These are phyloP conservation scores for Bradynema listronoti DNA, from an alignment of 1,140 invertebrate genomes.

Conservation along the genomic window DNA sequence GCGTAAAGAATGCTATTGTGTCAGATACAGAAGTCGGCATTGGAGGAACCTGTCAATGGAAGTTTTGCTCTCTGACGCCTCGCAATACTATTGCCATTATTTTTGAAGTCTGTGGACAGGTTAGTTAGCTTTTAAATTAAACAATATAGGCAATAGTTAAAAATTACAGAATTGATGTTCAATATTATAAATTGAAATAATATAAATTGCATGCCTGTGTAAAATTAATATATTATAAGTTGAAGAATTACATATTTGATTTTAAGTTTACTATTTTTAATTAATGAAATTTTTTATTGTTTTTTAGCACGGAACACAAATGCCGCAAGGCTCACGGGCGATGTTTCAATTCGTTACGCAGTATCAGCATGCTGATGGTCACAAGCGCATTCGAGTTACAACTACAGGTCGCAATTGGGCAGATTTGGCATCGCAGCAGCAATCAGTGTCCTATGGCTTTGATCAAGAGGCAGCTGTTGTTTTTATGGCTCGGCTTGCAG, in stretches of 20 bases:
- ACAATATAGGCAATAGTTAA: too few relatives aligned
- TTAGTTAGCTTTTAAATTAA: too few relatives aligned
- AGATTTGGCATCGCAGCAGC: slow-evolving; percentile 59
- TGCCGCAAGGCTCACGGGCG: slow-evolving; percentile 86
- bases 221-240: neutral
- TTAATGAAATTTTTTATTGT: slow-evolving; percentile 12
- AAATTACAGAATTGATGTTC: too few relatives aligned
- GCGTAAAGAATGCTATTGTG: slow-evolving; percentile 64
- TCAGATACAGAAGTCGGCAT: slow-evolving; percentile 93
- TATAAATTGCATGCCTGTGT: too few relatives aligned
- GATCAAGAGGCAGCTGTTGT: slow-evolving; percentile 73
- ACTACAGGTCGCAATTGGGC: slow-evolving; percentile 86
- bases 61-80: slow-evolving; percentile 86
- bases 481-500: slow-evolving; percentile 89
- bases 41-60: slow-evolving; percentile 95
- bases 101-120: slow-evolving; percentile 91
- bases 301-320: slow-evolving; percentile 73
- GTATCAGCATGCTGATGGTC: slow-evolving; percentile 94
- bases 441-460: slow-evolving; percentile 68
- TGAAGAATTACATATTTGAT: neutral
- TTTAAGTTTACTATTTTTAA: neutral
- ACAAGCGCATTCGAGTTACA: slow-evolving; percentile 86
- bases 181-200: too few relatives aligned
- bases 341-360: slow-evolving; percentile 97
- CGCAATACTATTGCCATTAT: slow-evolving; percentile 85